Base-by-base conservation (phyloP, 2,797 vertebrate species). In the Sebastes oblongus region DNA sequence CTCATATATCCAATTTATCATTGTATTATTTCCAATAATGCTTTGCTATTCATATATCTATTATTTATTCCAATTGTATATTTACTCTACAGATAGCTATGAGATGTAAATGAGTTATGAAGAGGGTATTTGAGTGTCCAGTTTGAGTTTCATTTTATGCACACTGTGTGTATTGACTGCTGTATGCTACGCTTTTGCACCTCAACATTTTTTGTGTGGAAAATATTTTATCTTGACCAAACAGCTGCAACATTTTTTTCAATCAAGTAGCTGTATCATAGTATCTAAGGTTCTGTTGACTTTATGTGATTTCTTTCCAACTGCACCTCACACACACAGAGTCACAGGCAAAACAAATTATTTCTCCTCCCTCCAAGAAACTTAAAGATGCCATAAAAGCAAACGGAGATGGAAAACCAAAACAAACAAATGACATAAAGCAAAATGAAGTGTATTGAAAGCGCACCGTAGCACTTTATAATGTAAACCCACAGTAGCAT, bases 201-300 rank as follows among this genome's bases (percentile, higher is more conserved):
- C 4, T 6, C 20, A 4, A 71, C 36, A 34, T 69, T 80, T 54
- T 42, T 75, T 70, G 20, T 59, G 27, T 54, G 36, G 25, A 39
- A 50, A 66, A 80, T 72, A 46, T 77, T 79, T 78, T 83, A 64
- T 85, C 65, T 72, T 62, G 18, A 77, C 32, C 42, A 76, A 80
- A 82, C 65, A 84, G 56, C 66, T 56, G 67, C 42, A 74, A 72
- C 36, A 65, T 77, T 72, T 72, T 69, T 87, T 81, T 87, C 72
- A 75, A 30, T 67, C 46, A 74, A 81, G 74, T 73, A 72, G 55
- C 68, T 70, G 30, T 77, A 82, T 88, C 70, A 73, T 76, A 80
- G 85, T 81, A 88, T 81, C 79, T 84, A 7, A 34, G 7, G 46
- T 81, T 76, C 9, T 79, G 71, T 79, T 59, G 82, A 76, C 18